phyloP scores from a whole-genome alignment of 2,797 vertebrate species.

The Hyperoplus immaculatus region DNA sequence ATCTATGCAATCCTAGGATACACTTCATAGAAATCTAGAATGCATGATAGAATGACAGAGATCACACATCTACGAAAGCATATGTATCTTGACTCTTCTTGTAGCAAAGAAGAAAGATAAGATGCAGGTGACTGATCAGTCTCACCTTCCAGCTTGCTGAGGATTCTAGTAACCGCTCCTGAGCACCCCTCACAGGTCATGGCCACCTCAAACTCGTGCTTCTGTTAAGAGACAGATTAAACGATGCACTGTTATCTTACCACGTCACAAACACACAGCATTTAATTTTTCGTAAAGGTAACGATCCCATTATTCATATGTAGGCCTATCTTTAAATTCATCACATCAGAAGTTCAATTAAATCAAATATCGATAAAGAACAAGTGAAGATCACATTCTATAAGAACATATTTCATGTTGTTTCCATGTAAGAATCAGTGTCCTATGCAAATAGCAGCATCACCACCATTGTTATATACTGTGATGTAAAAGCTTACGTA shows the following conservation, averaged over 20 bases:
- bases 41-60: neutral
- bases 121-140: neutral
- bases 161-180: slow-evolving; percentile 90
- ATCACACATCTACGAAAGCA: neutral
- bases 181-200: slow-evolving; percentile 98
- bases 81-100: neutral
- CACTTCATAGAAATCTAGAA: neutral
- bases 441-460: neutral
- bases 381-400: neutral
- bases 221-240: slow-evolving; percentile 80
- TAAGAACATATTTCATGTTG: no score
- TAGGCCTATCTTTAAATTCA: neutral
- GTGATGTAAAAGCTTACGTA: neutral
- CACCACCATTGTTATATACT: no score
- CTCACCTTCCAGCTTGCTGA: slow-evolving; percentile 92
- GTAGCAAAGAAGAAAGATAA: neutral
- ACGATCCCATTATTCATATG: no score
- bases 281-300: neutral
- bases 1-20: neutral
- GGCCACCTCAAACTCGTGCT: slow-evolving; percentile 95
- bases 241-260: neutral
- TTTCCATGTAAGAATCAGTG: neutral
- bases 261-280: neutral
- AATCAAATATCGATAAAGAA: neutral
- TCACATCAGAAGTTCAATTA: neutral